Base-by-base conservation (phyloP, 2,888 invertebrate genomes). In the Isoperla grammatica region DNA sequence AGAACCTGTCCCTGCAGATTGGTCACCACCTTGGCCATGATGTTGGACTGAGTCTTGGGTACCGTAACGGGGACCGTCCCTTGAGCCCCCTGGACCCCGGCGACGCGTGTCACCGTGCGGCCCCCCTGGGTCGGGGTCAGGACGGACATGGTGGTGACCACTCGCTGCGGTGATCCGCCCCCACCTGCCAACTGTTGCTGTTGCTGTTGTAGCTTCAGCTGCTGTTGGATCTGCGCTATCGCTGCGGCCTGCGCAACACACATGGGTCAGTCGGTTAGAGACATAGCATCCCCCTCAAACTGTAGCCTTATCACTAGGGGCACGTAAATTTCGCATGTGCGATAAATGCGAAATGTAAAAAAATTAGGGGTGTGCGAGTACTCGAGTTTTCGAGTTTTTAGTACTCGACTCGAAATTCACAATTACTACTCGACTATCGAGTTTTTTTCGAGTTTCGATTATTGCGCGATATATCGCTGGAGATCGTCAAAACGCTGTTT, bases 11-110 rank as follows among this genome's bases (percentile, higher is more conserved):
- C 79, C 6, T 79, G 78, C 2, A 87, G 82, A 71, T 85, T 87
- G 5, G 88, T 86, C 20, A 89, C 74, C 15, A 89, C 81, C 72
- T 88, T 87, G 0, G 88, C 87, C 40, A 88, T 80, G 23, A 87
- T 81, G 2, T 84, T 84, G 35, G 60, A 68, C 53, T 69, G 71
- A 29, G 69, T 69, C 45, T 70, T 67, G 6, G 65, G 67, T 48
- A 64, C 56, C 67, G 68, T 61, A n/a, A n/a, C n/a, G n/a, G n/a
- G n/a, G 66, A 39, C 42, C 13, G 62, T 9, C 62, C 54, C 29
- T 65, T 58, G 60, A 65, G 48, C 42, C 53, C 53, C 45, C 69
- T 55, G 74, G 65, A 8, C 74, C 68, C 9, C 73, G 71, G 48
- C 73, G 71, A 57, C 11, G 75, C 75, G 6, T 66, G 54, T 8